phyloP scores from a whole-genome alignment of 2,797 vertebrate species.

The Micrastur ruficollis region DNA sequence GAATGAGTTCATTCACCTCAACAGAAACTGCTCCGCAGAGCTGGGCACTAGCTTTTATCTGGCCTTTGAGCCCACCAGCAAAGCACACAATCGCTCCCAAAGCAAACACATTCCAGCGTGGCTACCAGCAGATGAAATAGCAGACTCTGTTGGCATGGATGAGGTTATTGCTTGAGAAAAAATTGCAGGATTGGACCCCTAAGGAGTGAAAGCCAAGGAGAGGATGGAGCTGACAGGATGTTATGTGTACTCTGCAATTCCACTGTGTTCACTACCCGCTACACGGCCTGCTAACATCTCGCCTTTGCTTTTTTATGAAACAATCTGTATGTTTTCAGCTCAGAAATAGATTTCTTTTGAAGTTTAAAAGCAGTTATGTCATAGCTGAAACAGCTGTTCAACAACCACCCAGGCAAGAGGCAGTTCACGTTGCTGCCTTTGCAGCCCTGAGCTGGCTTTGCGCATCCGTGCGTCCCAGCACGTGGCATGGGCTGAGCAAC shows the following conservation, averaged over 20 bases:
- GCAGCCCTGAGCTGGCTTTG: neutral
- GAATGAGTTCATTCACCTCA: neutral
- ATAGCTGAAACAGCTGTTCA: constrained; percentile 15
- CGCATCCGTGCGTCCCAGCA: neutral
- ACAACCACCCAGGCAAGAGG: neutral
- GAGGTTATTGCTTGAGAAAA: constrained; percentile 6
- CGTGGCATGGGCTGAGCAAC: neutral
- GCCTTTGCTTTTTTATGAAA: neutral
- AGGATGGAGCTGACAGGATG: neutral
- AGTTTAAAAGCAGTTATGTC: constrained; percentile 57
- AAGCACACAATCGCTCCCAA: neutral
- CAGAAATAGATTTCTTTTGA: constrained; percentile 62
- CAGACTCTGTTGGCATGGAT: constrained; percentile 26
- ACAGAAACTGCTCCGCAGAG: neutral
- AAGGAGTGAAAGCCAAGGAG: neutral
- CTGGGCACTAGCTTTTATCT: constrained; percentile 9
- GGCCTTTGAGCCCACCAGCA: constrained; percentile 9
- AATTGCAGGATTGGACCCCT: neutral
- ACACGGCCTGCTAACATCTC: neutral
- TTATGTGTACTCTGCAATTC: neutral
- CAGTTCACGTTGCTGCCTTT: neutral
- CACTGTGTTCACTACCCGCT: neutral
- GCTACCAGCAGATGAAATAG: constrained; percentile 40
- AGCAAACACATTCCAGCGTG: constrained; percentile 31
- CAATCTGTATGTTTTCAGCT: constrained; percentile 51